These are phyloP conservation scores for Pterostichus madidus DNA, from an alignment of 2,888 invertebrate species.

Conservation along the genomic window DNA sequence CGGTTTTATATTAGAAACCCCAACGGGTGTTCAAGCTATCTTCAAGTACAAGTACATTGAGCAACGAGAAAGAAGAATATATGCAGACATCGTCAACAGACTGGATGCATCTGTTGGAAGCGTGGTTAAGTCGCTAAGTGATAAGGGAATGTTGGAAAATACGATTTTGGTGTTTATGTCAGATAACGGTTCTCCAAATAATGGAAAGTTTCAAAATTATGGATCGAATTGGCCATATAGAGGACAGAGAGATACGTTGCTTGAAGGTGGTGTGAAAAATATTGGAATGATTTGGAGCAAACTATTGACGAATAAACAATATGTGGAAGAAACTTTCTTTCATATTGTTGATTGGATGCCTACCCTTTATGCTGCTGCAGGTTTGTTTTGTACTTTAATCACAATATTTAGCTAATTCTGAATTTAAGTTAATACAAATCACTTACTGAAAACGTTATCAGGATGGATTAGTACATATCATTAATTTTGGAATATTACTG, in stretches of 20 bases:
- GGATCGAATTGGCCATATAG: conserved; percentile 90
- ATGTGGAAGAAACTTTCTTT: conserved; percentile 83
- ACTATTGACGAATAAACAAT: conserved; percentile 77
- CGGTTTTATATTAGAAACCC: conserved; percentile 85
- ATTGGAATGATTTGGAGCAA: conserved; percentile 89
- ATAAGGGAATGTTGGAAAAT: conserved; percentile 86
- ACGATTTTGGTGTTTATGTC: conserved; percentile 92
- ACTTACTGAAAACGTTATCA: too few species aligned
- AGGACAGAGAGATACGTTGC: conserved; percentile 89
- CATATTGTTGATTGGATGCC: conserved; percentile 93
- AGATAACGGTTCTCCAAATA: conserved; percentile 93
- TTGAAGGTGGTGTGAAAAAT: conserved; percentile 92
- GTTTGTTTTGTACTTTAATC: neutral
- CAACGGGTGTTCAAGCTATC: conserved; percentile 80
- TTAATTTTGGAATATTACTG: too few species aligned
- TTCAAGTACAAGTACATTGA: conserved; percentile 83
- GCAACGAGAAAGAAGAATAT: conserved; percentile 82
- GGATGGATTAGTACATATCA: too few species aligned
- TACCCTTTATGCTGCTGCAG: conserved; percentile 79
- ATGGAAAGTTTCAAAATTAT: conserved; percentile 81
- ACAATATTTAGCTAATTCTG: too few species aligned
- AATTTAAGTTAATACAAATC: too few species aligned
- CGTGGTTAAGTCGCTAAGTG: conserved; percentile 84
- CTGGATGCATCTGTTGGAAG: conserved; percentile 92
- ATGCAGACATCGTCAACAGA: conserved; percentile 76